Evolutionary conservation across 2,888 invertebrate genomes (phyloP), one percentile per base, ranked within the genome.

Genomic region (Syritta pipiens): DNA sequence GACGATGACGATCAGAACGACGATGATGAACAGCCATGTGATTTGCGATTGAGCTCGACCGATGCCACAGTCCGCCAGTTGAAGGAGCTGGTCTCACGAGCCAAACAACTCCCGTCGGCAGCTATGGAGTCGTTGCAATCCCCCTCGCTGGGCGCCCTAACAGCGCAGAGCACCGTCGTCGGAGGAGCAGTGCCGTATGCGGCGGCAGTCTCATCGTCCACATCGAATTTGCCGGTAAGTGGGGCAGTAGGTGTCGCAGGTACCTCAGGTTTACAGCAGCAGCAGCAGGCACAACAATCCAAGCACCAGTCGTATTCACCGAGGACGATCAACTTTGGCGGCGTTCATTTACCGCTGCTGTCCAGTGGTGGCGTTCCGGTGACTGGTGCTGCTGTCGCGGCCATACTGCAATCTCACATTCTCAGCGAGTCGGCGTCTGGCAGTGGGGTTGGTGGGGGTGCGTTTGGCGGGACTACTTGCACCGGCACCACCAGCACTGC

Each of bases 11-110:
- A 74, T 46, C 60, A 40, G 26, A 79, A 62, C 20, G 84, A 83
- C 12, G 83, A 83, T 7, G 81, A 82, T 44, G 86, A 85, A 72
- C 71, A 89, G 74, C 89, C 89, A 7, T 89, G 86, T 82, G 89
- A 89, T 84, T 83, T 89, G 76, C 85, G 89, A 37, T 83, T 87
- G 42, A 84, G 83, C 28, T 82, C 84, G 22, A 83, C 82, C 65
- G 83, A 83, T 81, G n/a, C n/a, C n/a, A n/a, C n/a, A n/a, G 84
- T 81, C 81, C 81, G 82, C 12, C 83, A 82, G 32, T 84, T 87
- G 68, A 86, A 83, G 49, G 83, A 85, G 79, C 65, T 87, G 53
- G 85, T 85, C 14, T 83, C 86, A 57, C 85, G 85, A 71, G 85
- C 83, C n/a, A 63, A 86, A 63, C 84, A 84, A 9, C 83, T 83